These are phyloP conservation scores for Pseudoatta argentina DNA, from an alignment of 1,140 invertebrate genomes.

Conservation along the genomic window DNA sequence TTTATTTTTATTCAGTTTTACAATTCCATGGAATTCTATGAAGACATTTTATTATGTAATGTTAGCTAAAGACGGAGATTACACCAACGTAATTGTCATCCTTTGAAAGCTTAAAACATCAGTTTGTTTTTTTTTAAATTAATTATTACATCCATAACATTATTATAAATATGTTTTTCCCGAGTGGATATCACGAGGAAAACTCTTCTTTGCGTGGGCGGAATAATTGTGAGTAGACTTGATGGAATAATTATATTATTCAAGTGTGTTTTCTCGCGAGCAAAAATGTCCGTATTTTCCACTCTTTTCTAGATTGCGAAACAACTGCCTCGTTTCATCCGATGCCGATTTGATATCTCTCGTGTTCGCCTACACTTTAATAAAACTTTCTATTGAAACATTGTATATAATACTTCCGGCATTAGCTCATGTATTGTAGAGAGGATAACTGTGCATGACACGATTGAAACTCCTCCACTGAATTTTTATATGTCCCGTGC, in stretches of 20 bases:
- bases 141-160: neutral
- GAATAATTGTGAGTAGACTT: neutral
- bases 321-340: slow-evolving; percentile 12
- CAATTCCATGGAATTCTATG: neutral
- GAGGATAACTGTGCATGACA: neutral
- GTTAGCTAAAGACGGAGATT: neutral
- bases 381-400: slow-evolving; percentile 41
- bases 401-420: neutral
- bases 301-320: slow-evolving; percentile 1
- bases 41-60: neutral
- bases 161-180: neutral
- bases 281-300: neutral
- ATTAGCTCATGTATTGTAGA: slow-evolving; percentile 23
- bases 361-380: slow-evolving; percentile 15
- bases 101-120: neutral
- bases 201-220: neutral
- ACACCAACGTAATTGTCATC: neutral
- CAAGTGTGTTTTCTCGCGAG: neutral
- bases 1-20: slow-evolving; percentile 6
- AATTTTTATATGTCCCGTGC: slow-evolving; percentile 47
- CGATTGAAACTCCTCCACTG: slow-evolving; percentile 43
- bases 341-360: slow-evolving; percentile 39
- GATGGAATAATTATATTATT: slow-evolving; percentile 46
- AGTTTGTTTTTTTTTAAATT: slow-evolving; percentile 41
- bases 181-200: neutral